These are phyloP conservation scores for Chrysoperla carnea DNA, from an alignment of 1,140 invertebrate genomes.

Conservation along the genomic window DNA sequence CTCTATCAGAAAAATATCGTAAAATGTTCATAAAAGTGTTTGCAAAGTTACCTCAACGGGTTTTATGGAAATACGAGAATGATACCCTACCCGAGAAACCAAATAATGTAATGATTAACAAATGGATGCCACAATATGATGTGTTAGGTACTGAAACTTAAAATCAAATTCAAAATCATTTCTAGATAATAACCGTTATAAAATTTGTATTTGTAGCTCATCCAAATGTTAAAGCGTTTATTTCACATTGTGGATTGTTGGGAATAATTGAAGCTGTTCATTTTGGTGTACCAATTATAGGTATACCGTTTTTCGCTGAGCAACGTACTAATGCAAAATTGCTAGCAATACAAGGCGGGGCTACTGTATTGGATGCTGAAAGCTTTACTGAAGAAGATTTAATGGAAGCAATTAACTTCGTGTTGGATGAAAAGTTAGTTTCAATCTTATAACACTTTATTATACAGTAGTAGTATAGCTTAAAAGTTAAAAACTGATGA, in stretches of 20 bases:
- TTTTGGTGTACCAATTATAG: slow-evolving; percentile 43
- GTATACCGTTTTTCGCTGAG: slow-evolving; percentile 42
- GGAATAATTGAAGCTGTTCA: slow-evolving; percentile 44
- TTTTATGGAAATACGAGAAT: slow-evolving; percentile 58
- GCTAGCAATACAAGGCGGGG: too few species aligned
- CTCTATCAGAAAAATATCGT: slow-evolving; percentile 34
- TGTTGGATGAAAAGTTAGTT: too few species aligned
- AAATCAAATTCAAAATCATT: too few species aligned
- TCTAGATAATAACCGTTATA: too few species aligned
- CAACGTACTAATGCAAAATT: slow-evolving; percentile 18
- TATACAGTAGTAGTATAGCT: too few species aligned
- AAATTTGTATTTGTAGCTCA: slow-evolving; percentile 15
- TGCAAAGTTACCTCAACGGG: slow-evolving; percentile 33
- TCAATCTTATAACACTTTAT: too few species aligned
- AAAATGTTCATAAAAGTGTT: slow-evolving; percentile 39
- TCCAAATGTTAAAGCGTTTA: slow-evolving; percentile 31
- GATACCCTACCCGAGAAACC: slow-evolving; percentile 33
- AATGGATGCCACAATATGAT: slow-evolving; percentile 53
- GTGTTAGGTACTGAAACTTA: slow-evolving; percentile 35
- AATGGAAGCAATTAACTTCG: too few species aligned
- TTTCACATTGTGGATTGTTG: slow-evolving; percentile 46
- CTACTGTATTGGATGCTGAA: too few species aligned
- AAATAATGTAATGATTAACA: slow-evolving; percentile 40
- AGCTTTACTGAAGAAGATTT: too few species aligned
- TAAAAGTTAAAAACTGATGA: too few species aligned